These are phyloP conservation scores for Chanos chanos DNA, from an alignment of 2,797 vertebrate species.

Conservation along the genomic window DNA sequence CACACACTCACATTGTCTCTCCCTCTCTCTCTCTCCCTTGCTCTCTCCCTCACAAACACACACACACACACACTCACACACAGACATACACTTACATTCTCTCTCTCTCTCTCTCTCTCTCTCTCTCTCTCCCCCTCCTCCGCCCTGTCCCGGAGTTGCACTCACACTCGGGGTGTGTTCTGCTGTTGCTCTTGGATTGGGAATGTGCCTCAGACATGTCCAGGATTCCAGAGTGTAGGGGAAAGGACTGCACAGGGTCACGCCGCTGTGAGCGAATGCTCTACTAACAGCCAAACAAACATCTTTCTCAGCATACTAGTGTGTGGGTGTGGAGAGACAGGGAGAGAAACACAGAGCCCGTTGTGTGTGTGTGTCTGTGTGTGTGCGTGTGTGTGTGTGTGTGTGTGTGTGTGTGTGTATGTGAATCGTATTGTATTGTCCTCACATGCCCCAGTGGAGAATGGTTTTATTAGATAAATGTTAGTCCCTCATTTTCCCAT, in stretches of 20 bases:
- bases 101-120: conserved; percentile 7
- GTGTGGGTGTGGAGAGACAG: not conserved
- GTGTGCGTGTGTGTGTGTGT: conserved; percentile 28
- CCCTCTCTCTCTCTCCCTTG: not conserved
- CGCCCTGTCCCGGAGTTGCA: conserved; percentile 36
- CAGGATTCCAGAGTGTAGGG: no score
- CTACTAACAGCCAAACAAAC: no score
- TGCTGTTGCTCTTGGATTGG: not conserved
- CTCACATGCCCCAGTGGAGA: conserved; percentile 21
- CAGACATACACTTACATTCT: no score
- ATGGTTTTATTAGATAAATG: conserved; percentile 47
- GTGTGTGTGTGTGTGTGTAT: conserved; percentile 42
- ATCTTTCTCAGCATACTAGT: not conserved
- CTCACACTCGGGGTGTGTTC: not conserved
- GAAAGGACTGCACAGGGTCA: no score
- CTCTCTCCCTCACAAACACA: not conserved
- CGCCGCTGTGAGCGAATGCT: no score
- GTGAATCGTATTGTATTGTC: conserved; percentile 18
- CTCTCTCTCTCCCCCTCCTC: conserved; percentile 12
- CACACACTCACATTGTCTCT: no score
- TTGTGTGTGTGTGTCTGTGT: conserved; percentile 23
- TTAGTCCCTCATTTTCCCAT: conserved; percentile 44
- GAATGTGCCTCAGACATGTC: no score
- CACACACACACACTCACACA: no score
- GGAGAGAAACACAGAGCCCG: not conserved